phyloP scores from a whole-genome alignment of 2,113 vertebrate species.

The Aythya baeri region DNA sequence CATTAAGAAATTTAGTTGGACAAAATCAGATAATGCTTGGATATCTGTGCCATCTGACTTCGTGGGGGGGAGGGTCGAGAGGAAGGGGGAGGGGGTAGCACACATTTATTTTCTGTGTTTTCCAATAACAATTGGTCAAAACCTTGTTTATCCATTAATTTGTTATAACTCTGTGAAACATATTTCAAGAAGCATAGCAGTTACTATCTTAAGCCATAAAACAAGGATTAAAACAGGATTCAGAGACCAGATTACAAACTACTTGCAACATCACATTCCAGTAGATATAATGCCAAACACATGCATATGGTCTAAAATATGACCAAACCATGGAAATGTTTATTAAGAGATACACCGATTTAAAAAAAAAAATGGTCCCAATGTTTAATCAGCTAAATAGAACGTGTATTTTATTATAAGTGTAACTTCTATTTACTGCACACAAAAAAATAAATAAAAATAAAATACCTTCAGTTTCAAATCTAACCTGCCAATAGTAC shows the following conservation, averaged over 20 bases:
- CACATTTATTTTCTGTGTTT: neutral
- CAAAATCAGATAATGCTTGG: neutral
- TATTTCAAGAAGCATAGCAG: neutral
- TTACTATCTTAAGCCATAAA: neutral
- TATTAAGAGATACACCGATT: neutral
- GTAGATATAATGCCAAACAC: neutral
- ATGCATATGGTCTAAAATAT: neutral
- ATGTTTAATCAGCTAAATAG: neutral
- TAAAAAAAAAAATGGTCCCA: neutral
- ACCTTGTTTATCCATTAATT: neutral
- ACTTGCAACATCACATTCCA: neutral
- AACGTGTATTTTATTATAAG: neutral
- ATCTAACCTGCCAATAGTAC: neutral
- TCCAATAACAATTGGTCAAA: neutral
- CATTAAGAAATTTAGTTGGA: neutral
- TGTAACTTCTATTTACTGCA: neutral
- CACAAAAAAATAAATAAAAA: neutral
- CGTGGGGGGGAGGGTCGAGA: no score
- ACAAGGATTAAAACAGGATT: neutral
- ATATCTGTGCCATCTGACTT: neutral
- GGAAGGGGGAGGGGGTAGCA: fast-evolving
- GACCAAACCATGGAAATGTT: neutral
- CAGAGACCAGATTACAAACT: neutral
- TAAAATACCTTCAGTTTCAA: neutral
- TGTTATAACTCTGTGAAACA: neutral